Percentiles rank a stretch among this genome's conserved stretches.
Conservation (phyloP, 2,113 vertebrate genomes). For the Rhea pennata region DNA sequence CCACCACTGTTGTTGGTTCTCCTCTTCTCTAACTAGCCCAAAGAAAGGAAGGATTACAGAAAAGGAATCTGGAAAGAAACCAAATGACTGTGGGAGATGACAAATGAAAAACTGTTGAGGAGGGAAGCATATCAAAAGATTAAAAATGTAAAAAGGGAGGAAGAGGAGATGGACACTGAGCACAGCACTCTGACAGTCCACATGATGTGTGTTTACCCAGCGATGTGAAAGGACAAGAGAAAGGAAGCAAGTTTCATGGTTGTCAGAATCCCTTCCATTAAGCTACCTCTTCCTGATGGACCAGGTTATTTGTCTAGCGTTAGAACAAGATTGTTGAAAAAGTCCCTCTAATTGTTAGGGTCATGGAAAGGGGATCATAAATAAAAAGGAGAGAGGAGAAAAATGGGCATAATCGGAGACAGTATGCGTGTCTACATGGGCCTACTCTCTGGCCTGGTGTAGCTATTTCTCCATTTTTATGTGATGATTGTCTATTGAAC, state of each 20-base stretch:
- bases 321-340: neutral
- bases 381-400: neutral
- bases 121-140: neutral
- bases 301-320: neutral
- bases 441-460: neutral
- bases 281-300: neutral
- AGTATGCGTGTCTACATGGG: neutral
- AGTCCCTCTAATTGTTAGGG: neutral
- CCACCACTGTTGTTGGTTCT: neutral
- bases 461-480: neutral
- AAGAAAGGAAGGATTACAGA: no score
- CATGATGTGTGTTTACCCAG: neutral
- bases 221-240: neutral
- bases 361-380: neutral
- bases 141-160: neutral
- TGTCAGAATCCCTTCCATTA: neutral
- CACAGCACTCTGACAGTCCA: fast-evolving
- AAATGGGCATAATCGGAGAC: neutral
- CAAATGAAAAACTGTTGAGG: fast-evolving
- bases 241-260: fast-evolving
- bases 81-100: neutral
- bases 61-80: neutral
- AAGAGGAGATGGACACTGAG: neutral
- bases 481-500: neutral
- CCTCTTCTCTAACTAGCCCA: neutral